Evolutionary conservation across 2,113 vertebrate genomes (phyloP).

Genomic region (Mustela nigripes): DNA sequence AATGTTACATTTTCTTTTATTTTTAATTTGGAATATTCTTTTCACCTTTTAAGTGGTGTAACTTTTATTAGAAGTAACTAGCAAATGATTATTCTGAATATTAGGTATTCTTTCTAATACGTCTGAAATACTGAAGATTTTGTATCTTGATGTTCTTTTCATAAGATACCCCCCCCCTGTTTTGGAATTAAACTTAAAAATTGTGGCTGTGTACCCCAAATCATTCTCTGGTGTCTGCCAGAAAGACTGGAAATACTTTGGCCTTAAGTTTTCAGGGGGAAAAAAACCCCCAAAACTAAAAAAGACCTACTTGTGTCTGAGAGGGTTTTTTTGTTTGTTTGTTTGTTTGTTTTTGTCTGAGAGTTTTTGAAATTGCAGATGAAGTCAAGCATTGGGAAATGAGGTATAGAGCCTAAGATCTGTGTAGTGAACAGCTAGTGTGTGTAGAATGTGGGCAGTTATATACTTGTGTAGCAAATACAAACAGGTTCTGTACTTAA

Average conservation of each 20-base stretch:
- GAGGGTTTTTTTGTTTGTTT: neutral
- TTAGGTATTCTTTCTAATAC: neutral
- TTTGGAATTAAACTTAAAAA: conserved; percentile 13
- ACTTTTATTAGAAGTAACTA: conserved; percentile 47
- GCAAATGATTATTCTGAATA: neutral
- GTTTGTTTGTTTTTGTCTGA: neutral
- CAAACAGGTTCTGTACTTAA: neutral
- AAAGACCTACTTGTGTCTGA: neutral
- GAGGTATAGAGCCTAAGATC: neutral
- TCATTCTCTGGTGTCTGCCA: neutral
- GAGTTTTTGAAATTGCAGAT: neutral
- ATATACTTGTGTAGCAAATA: neutral
- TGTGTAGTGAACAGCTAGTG: neutral
- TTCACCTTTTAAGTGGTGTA: conserved; percentile 30
- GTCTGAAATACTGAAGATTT: neutral
- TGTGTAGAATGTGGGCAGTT: neutral
- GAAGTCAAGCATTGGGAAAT: neutral
- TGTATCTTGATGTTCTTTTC: neutral
- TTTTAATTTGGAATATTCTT: neutral
- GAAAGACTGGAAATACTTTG: conserved; percentile 13
- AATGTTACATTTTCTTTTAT: neutral
- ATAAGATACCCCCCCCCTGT: neutral
- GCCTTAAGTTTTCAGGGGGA: neutral
- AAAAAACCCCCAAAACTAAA: neutral
- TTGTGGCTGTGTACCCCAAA: neutral